Evolutionary conservation across 1,140 invertebrate genomes (phyloP).

Genomic region (Drosophila kepulauana): DNA sequence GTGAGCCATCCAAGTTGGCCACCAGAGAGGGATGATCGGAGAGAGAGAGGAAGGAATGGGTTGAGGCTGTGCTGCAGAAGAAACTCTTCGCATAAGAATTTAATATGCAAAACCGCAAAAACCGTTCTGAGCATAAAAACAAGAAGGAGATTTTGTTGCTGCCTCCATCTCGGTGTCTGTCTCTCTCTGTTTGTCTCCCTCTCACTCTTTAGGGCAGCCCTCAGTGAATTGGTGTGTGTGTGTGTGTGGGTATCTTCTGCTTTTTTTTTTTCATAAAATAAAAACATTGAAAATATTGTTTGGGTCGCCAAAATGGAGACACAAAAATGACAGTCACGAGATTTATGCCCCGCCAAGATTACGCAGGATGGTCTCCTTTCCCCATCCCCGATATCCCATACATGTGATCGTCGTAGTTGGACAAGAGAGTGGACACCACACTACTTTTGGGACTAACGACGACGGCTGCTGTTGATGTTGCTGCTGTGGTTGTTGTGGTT

Average conservation of each 20-base stretch:
- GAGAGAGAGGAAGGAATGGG: background rate
- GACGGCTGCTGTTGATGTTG: constrained; percentile 8
- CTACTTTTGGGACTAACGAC: constrained; percentile 19
- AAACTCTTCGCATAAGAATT: constrained; percentile 68
- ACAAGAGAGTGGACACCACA: constrained; percentile 1
- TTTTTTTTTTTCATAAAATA: constrained; percentile 70
- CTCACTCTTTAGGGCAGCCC: constrained; percentile 15
- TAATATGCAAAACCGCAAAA: constrained; percentile 84
- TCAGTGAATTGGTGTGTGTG: constrained; percentile 1
- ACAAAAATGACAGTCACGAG: constrained; percentile 83
- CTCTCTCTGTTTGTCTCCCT: constrained; percentile 10
- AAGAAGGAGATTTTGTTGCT: constrained; percentile 29
- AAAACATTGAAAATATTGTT: constrained; percentile 83
- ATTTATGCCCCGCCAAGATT: constrained; percentile 82
- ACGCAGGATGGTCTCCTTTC: constrained; percentile 54
- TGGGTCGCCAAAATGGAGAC: constrained; percentile 84
- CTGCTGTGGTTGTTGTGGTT: constrained; percentile 28
- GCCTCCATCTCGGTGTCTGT: constrained; percentile 1
- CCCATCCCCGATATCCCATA: background rate
- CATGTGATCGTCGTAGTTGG: constrained; percentile 3
- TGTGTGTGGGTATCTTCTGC: constrained; percentile 57
- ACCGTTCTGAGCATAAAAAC: constrained; percentile 63
- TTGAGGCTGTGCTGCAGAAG: constrained; percentile 16
- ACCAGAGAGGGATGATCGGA: background rate
- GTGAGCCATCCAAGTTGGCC: constrained; percentile 43